A percentile compares a stretch with the other conserved stretches of the same genome.
These are phyloP conservation scores for Epinephelus lanceolatus DNA, from an alignment of 2,113 vertebrate genomes.

Conservation along the genomic window DNA sequence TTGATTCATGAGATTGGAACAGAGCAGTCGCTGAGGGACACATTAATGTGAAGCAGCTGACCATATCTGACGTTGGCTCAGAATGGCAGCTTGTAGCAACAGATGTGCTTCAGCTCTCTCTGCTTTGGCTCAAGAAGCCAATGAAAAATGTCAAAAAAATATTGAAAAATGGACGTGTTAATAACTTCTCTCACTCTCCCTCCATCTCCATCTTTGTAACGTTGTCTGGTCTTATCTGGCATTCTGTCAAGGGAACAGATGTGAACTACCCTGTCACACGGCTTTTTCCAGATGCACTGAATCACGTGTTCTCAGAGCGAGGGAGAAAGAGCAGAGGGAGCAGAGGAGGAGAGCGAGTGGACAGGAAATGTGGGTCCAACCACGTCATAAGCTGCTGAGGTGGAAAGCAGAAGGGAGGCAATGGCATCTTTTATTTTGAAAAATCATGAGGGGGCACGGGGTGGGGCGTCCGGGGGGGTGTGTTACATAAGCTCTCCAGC, in stretches of 20 bases:
- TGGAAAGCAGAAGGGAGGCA: slow-evolving; percentile 5
- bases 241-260: slow-evolving; percentile 62
- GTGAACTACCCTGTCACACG: slow-evolving; percentile 45
- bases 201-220: slow-evolving; percentile 3
- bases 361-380: slow-evolving; percentile 26
- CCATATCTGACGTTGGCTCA: slow-evolving; percentile 51
- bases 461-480: slow-evolving; percentile 22
- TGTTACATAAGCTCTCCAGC: slow-evolving; percentile 80
- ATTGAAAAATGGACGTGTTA: slow-evolving; percentile 11
- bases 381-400: slow-evolving; percentile 47
- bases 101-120: slow-evolving; percentile 53
- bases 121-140: not conserved
- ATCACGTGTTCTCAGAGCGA: slow-evolving; percentile 47
- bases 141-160: slow-evolving; percentile 8
- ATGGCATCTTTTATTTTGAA: slow-evolving; percentile 66
- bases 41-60: slow-evolving; percentile 67
- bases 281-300: slow-evolving; percentile 50
- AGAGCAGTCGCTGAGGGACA: slow-evolving; percentile 34
- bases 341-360: not conserved
- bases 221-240: slow-evolving; percentile 37
- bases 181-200: slow-evolving; percentile 3
- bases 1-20: slow-evolving; percentile 55
- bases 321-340: slow-evolving; percentile 6
- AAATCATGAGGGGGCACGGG: slow-evolving; percentile 55
- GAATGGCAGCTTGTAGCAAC: slow-evolving; percentile 36